phyloP scores from a whole-genome alignment of 2,888 invertebrate genomes.

The Tridacna crocea region DNA sequence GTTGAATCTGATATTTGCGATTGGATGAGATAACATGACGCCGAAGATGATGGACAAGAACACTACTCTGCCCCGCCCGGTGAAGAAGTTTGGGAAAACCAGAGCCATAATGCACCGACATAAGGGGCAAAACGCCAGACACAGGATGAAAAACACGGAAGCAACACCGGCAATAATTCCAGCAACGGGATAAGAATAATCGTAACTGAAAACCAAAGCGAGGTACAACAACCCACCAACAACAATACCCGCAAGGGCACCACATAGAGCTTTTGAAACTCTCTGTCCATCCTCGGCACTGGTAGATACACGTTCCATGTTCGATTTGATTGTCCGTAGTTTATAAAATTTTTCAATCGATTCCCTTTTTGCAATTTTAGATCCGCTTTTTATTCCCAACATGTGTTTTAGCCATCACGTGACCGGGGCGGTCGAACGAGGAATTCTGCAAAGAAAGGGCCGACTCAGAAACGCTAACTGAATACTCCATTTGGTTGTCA shows the following conservation, averaged over 20 bases:
- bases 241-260: conserved; percentile 46
- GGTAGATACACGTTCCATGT: conserved; percentile 38
- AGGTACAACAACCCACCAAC: conserved; percentile 52
- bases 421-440: conserved; percentile 42
- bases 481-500: conserved; percentile 30
- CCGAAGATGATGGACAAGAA: conserved; percentile 64
- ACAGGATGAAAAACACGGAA: conserved; percentile 52
- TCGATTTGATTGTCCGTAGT: conserved; percentile 14
- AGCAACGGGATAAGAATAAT: conserved; percentile 43
- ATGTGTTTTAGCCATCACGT: conserved; percentile 6
- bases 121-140: conserved; percentile 54
- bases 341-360: conserved; percentile 33
- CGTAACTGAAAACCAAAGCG: conserved; percentile 53
- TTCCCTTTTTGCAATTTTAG: not conserved
- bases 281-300: conserved; percentile 38
- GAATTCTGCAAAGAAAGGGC: conserved; percentile 43
- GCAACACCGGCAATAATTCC: conserved; percentile 46
- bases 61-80: conserved; percentile 59
- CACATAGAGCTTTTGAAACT: conserved; percentile 45
- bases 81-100: conserved; percentile 62
- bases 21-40: conserved; percentile 56
- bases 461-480: conserved; percentile 49
- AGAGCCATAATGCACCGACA: conserved; percentile 60
- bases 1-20: conserved; percentile 63
- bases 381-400: not conserved